Evolutionary conservation across 2,888 invertebrate genomes (phyloP).

Genomic region (Nasonia oneida): DNA sequence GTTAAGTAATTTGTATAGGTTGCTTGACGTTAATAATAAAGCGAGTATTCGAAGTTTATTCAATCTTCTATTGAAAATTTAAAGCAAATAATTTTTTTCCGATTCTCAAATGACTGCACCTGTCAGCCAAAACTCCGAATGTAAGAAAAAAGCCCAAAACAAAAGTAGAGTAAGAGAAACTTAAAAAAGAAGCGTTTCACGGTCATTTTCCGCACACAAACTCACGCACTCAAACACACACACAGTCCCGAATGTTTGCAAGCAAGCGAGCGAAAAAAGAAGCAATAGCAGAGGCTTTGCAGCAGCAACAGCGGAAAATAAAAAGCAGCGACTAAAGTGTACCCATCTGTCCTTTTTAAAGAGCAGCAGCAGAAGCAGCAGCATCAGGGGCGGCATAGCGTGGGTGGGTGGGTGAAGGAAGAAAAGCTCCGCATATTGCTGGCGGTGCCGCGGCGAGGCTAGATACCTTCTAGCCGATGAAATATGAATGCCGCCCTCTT

Average conservation of each 20-base stretch:
- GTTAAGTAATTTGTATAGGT: not conserved
- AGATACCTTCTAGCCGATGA: conserved; percentile 59
- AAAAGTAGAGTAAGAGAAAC: not conserved
- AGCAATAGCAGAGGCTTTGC: conserved; percentile 2
- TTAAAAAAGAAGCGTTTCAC: conserved; percentile 38
- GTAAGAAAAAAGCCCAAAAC: not conserved
- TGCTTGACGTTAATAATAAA: not conserved
- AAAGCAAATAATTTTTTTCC: not conserved
- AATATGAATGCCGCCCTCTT: conserved; percentile 60
- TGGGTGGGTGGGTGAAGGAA: conserved; percentile 35
- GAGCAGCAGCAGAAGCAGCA: conserved; percentile 34
- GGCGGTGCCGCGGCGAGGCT: conserved; percentile 25
- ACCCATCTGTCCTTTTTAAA: conserved; percentile 57
- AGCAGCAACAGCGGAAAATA: not conserved
- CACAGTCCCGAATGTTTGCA: not conserved
- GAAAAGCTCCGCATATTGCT: conserved; percentile 58
- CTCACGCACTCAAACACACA: not conserved
- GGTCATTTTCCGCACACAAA: conserved; percentile 37
- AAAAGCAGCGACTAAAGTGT: conserved; percentile 38
- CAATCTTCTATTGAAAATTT: not conserved
- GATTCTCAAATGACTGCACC: not conserved
- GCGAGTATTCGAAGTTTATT: not conserved
- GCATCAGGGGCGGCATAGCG: conserved; percentile 18
- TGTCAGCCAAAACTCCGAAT: not conserved
- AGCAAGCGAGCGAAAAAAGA: not conserved